Evolutionary conservation across 2,888 invertebrate genomes (phyloP).

Genomic region (Morpho achilles): DNA sequence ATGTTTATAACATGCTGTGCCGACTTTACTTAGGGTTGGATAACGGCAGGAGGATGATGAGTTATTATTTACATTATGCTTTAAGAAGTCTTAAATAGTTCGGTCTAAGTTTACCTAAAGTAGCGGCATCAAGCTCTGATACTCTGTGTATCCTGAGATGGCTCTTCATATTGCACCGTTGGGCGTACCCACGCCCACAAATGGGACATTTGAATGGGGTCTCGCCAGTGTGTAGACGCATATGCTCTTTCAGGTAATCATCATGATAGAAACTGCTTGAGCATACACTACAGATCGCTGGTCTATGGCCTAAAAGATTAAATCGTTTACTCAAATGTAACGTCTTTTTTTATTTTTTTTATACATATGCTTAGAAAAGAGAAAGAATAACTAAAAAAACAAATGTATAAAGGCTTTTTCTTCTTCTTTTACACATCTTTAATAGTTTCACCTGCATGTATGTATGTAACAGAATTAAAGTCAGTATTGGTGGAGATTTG

Average conservation of each 20-base stretch:
- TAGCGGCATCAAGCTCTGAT: slow-evolving; percentile 56
- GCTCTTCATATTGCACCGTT: slow-evolving; percentile 71
- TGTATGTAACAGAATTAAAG: too few species aligned
- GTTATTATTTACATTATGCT: slow-evolving; percentile 23
- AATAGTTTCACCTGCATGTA: too few species aligned
- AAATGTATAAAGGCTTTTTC: too few species aligned
- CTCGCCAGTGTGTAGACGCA: slow-evolving; percentile 71
- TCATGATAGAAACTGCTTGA: slow-evolving; percentile 62
- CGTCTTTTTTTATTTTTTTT: too few species aligned
- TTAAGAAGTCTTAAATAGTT: slow-evolving; percentile 63
- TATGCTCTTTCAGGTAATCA: slow-evolving; percentile 67
- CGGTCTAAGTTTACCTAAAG: slow-evolving; percentile 58
- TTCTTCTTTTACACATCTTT: too few species aligned
- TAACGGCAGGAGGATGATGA: background rate
- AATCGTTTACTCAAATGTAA: too few species aligned
- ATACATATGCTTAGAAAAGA: too few species aligned
- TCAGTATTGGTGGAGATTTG: too few species aligned
- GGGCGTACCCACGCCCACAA: slow-evolving; percentile 67
- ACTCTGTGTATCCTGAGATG: slow-evolving; percentile 62
- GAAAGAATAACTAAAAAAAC: too few species aligned
- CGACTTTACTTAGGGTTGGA: too few species aligned
- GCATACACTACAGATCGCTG: slow-evolving; percentile 62
- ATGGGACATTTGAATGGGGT: slow-evolving; percentile 73
- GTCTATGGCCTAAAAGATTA: slow-evolving; percentile 57
- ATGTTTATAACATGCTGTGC: too few species aligned